Evolutionary conservation across 2,113 vertebrate species (phyloP).

Genomic region (Oreochromis aureus): DNA sequence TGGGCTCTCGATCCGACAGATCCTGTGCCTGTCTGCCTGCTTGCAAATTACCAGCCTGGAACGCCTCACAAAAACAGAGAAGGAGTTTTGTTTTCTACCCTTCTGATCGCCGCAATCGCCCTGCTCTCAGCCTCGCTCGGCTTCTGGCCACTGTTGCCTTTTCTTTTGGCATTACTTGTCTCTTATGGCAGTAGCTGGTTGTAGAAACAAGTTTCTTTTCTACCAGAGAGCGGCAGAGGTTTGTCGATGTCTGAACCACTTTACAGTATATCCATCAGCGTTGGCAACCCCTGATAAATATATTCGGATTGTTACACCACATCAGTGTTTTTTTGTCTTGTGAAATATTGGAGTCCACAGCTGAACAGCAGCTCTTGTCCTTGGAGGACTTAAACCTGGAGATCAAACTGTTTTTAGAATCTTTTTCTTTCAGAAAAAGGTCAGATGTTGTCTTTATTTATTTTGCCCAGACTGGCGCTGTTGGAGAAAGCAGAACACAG

Average conservation of each 20-base stretch:
- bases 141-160: conserved; percentile 11
- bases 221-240: neutral
- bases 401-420: neutral
- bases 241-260: neutral
- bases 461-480: neutral
- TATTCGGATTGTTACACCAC: neutral
- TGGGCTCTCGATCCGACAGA: conserved; percentile 53
- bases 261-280: neutral
- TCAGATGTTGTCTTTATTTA: neutral
- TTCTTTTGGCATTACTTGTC: neutral
- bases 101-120: conserved; percentile 3
- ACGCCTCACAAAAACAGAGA: conserved; percentile 27
- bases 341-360: neutral
- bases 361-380: neutral
- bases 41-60: conserved; percentile 48
- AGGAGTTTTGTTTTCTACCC: conserved; percentile 44
- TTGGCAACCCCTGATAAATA: neutral
- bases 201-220: neutral
- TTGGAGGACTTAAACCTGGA: neutral
- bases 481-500: neutral
- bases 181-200: neutral
- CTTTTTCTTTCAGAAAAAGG: conserved; percentile 5
- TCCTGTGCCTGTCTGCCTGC: conserved; percentile 47
- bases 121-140: neutral
- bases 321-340: neutral